These are phyloP conservation scores for Crambe crambe DNA, from an alignment of 37 sponge, comb jelly and placozoan species.

Conservation along the genomic window DNA sequence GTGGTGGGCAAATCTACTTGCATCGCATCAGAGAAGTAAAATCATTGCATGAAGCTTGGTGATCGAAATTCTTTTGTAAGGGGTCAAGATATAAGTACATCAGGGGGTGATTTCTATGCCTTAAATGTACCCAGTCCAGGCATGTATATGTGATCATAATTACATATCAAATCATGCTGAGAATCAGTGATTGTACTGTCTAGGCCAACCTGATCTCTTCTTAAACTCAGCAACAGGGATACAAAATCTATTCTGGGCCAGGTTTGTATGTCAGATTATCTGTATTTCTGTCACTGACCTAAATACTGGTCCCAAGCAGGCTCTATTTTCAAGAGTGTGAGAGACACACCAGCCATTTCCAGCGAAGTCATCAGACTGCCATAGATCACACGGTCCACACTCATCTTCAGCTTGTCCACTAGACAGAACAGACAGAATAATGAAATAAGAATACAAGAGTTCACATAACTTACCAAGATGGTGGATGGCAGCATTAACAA, in stretches of 20 bases:
- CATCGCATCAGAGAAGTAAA: not conserved
- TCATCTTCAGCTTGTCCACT: slow-evolving; percentile 6
- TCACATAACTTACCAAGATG: slow-evolving; percentile 52
- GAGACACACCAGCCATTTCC: slow-evolving; percentile 95
- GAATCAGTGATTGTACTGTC: no score
- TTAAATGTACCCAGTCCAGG: no score
- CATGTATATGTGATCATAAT: no score
- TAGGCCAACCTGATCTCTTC: no score
- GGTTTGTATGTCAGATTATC: no score
- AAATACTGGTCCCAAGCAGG: slow-evolving; percentile 36
- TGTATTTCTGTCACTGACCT: no score
- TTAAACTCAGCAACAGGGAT: no score
- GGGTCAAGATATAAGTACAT: no score
- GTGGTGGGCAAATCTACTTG: slow-evolving; percentile 64
- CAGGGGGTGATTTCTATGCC: no score
- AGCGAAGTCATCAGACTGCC: slow-evolving; percentile 94
- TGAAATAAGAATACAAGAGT: not conserved
- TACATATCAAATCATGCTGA: no score
- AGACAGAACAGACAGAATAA: not conserved
- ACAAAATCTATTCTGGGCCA: no score
- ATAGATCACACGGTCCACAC: slow-evolving; percentile 54
- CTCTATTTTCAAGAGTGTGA: slow-evolving; percentile 67
- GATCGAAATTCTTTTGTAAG: no score
- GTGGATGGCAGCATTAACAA: slow-evolving; percentile 79
- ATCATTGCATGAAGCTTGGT: slow-evolving; percentile 14